Evolutionary conservation across 1,140 invertebrate genomes (phyloP).

Genomic region (Oreohelix idahoensis): DNA sequence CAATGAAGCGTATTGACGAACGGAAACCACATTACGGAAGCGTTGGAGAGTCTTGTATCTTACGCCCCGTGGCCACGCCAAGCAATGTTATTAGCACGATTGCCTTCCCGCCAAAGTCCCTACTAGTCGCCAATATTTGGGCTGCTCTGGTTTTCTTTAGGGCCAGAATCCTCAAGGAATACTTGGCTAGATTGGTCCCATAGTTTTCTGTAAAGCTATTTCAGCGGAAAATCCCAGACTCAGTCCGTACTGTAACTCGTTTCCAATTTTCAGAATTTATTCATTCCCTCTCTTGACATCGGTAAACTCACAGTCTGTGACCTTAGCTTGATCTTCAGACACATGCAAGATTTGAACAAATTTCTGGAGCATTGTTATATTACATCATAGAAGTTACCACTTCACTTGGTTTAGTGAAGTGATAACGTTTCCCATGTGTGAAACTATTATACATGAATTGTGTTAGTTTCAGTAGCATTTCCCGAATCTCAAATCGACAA

Average conservation of each 20-base stretch:
- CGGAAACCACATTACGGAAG: slow-evolving; percentile 29
- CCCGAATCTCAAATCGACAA: too few species aligned
- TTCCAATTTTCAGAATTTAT: background rate
- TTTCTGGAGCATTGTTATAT: too few species aligned
- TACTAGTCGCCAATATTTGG: slow-evolving; percentile 24
- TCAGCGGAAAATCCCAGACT: background rate
- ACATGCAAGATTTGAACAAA: too few species aligned
- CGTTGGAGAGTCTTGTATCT: slow-evolving; percentile 20
- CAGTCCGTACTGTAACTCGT: background rate
- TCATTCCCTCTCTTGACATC: background rate
- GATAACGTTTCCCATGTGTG: too few species aligned
- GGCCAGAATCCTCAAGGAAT: background rate
- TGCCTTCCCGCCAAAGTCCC: slow-evolving; percentile 13
- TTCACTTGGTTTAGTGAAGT: too few species aligned
- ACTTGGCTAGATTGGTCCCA: slow-evolving; percentile 5
- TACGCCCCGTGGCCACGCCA: slow-evolving; percentile 12
- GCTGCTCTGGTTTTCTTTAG: background rate
- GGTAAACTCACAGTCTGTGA: too few species aligned
- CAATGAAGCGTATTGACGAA: slow-evolving; percentile 41
- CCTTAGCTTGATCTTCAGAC: too few species aligned
- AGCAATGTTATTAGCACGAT: slow-evolving; percentile 32
- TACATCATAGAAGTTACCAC: too few species aligned
- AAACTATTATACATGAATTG: too few species aligned
- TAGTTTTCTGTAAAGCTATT: background rate
- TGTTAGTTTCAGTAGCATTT: too few species aligned